Percentiles rank a stretch among this genome's conserved stretches.
These are phyloP conservation scores for Chloropsis cyanopogon DNA, from an alignment of 2,113 vertebrate species.

Conservation along the genomic window DNA sequence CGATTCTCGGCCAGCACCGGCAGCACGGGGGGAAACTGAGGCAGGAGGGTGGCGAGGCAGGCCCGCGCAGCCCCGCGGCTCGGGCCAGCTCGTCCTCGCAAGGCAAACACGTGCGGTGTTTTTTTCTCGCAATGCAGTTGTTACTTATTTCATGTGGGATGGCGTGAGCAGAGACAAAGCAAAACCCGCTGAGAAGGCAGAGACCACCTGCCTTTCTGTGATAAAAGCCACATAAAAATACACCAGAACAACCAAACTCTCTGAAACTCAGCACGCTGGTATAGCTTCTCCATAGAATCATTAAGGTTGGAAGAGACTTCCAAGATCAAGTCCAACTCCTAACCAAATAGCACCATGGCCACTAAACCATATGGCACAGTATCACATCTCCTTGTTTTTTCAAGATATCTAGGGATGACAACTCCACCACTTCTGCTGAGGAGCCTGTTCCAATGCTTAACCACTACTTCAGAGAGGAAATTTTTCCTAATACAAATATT, in stretches of 20 bases:
- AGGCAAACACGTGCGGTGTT: rapidly evolving
- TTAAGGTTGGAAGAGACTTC: background rate
- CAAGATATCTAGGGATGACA: background rate
- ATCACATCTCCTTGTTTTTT: background rate
- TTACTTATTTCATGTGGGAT: background rate
- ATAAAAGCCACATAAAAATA: background rate
- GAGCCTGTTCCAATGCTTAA: background rate
- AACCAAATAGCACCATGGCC: background rate
- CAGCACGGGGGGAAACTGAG: background rate
- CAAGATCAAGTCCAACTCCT: background rate
- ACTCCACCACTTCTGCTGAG: background rate
- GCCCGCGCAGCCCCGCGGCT: background rate
- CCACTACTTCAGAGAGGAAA: background rate
- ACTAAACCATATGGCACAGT: background rate
- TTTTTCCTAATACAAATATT: background rate
- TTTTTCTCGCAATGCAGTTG: background rate
- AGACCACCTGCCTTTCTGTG: background rate
- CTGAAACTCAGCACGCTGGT: background rate
- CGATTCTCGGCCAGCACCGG: rapidly evolving
- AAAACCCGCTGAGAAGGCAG: background rate
- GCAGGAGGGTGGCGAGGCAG: background rate
- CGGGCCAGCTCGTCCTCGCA: background rate
- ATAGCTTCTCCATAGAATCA: background rate
- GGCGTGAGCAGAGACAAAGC: background rate
- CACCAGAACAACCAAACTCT: background rate